phyloP scores from a whole-genome alignment of 2,888 invertebrate genomes.

The Tetragonisca angustula region DNA sequence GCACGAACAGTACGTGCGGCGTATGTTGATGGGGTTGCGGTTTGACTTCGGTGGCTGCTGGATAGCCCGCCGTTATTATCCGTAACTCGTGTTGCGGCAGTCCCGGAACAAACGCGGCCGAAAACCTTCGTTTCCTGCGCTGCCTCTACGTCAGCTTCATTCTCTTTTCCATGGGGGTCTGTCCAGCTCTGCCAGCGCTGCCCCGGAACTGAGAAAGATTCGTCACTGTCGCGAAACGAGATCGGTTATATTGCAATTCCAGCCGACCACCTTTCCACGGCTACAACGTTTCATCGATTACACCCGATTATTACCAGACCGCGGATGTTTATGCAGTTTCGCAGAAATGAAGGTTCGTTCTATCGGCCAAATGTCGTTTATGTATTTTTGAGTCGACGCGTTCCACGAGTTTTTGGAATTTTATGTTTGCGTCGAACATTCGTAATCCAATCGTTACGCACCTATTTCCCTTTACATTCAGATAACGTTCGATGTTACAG shows the following conservation, averaged over 20 bases:
- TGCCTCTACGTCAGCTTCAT: constrained; percentile 17
- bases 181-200: background rate
- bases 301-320: background rate
- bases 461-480: background rate
- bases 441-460: too few species aligned
- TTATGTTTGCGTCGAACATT: too few species aligned
- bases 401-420: too few species aligned
- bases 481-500: too few species aligned
- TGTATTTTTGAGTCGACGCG: too few species aligned
- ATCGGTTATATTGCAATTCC: constrained; percentile 24
- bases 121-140: constrained; percentile 68
- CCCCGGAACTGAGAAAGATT: constrained; percentile 36
- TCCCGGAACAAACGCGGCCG: constrained; percentile 75
- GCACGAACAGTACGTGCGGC: constrained; percentile 74
- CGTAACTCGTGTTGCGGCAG: constrained; percentile 77
- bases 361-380: too few species aligned
- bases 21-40: constrained; percentile 78
- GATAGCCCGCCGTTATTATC: constrained; percentile 79
- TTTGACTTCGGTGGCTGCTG: constrained; percentile 75
- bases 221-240: constrained; percentile 39
- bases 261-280: background rate
- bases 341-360: too few species aligned
- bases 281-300: constrained; percentile 8
- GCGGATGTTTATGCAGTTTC: too few species aligned
- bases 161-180: constrained; percentile 23